Evolutionary conservation across 2,888 invertebrate species (phyloP).

Genomic region (Thereva nobilitata): DNA sequence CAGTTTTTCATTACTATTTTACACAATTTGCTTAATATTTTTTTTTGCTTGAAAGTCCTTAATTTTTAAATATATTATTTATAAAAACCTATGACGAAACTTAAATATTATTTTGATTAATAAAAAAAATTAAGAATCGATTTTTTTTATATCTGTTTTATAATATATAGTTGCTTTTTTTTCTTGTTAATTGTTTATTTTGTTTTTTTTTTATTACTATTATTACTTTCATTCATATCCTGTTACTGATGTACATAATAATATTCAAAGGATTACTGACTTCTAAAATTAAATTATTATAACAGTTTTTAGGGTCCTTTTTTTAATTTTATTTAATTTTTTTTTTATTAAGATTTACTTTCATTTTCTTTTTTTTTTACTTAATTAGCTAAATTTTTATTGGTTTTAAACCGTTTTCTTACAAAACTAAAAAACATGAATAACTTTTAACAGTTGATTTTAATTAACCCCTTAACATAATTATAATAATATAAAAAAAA

Average conservation of each 20-base stretch:
- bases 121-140: constrained; percentile 33
- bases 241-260: no score
- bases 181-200: no score
- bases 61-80: constrained; percentile 26
- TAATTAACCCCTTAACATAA: constrained; percentile 31
- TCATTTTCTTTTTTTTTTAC: constrained; percentile 18
- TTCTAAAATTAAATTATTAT: constrained; percentile 22
- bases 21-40: constrained; percentile 15
- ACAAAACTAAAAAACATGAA: constrained; percentile 40
- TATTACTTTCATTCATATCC: no score
- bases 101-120: constrained; percentile 40
- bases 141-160: constrained; percentile 23
- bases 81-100: constrained; percentile 39
- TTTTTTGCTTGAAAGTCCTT: constrained; percentile 25
- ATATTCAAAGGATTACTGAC: no score
- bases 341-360: constrained; percentile 28
- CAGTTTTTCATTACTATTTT: constrained; percentile 27
- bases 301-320: constrained; percentile 35
- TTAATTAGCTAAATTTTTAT: constrained; percentile 16
- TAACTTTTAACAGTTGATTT: constrained; percentile 21
- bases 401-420: constrained; percentile 34
- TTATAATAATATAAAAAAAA: background rate
- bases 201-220: no score
- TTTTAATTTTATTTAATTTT: constrained; percentile 13
- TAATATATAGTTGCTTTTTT: constrained; percentile 6